These are phyloP conservation scores for Lates japonicus DNA, from an alignment of 2,797 vertebrate genomes.

Conservation along the genomic window DNA sequence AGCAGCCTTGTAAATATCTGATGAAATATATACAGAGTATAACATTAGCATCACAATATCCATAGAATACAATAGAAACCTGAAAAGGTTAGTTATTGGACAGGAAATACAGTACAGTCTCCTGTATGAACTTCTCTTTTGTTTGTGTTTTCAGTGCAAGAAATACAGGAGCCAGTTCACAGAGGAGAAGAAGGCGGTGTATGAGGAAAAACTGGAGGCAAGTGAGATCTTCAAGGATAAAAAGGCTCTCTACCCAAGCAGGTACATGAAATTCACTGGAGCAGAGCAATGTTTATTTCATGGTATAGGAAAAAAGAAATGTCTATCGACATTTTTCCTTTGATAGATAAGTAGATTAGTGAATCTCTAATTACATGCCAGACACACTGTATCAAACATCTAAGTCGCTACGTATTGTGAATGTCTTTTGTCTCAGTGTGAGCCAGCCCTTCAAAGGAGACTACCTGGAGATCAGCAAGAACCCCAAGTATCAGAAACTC, in stretches of 20 bases:
- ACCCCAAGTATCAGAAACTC: slow-evolving; percentile 98
- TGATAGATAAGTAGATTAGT: not conserved
- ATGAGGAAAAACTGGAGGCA: slow-evolving; percentile 97
- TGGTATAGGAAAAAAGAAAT: not conserved
- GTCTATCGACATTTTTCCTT: not conserved
- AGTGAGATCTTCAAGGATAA: slow-evolving; percentile 98
- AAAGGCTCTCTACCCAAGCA: slow-evolving; percentile 96
- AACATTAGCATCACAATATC: not conserved
- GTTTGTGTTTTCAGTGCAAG: slow-evolving; percentile 90
- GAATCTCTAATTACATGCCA: not conserved
- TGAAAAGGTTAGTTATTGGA: not conserved
- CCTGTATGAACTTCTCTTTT: slow-evolving; percentile 11
- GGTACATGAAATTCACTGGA: slow-evolving; percentile 81
- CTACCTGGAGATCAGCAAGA: slow-evolving; percentile 96
- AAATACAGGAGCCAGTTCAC: slow-evolving; percentile 97
- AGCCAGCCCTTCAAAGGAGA: slow-evolving; percentile 96
- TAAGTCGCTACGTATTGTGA: not conserved
- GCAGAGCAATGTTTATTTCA: not conserved
- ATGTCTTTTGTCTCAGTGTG: slow-evolving; percentile 85
- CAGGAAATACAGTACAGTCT: not conserved
- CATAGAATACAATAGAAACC: not conserved
- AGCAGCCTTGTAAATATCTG: not conserved
- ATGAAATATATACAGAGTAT: not conserved
- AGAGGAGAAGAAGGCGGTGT: slow-evolving; percentile 94
- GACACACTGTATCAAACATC: not conserved